Base-by-base conservation (phyloP, 1,140 invertebrate species). In the Hestina assimilis region DNA sequence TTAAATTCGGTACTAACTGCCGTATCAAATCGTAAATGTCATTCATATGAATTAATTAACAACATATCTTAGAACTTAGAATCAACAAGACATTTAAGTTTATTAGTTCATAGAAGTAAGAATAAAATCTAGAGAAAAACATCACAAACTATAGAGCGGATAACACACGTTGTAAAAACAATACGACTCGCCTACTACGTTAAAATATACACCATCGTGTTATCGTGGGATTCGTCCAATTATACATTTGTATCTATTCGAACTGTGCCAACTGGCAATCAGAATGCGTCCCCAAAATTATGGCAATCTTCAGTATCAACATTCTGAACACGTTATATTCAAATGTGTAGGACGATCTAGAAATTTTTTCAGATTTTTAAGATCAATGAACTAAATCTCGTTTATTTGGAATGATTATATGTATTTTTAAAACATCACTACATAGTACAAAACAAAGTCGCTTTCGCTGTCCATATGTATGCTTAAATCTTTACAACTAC, bases 201-300 rank as follows among this genome's bases (percentile, higher is more conserved):
- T 41, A 55, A 55, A 45, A 33, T 28, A 46, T 35, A 46, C 20
- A 19, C 20, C 15, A 29, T 31, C 14, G 9, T 29, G 29, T 15
- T 12, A 47, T 31, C 29, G 5, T 17, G 19, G 33, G 19, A 23
- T 23, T 35, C 20, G 17, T 35, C 29, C 46, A 48, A 35, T 55
- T 47, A 46, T 54, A 54, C 20, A 55, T 47, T 12, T 40, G 20
- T 31, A 35, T 31, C 38, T n/a, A 56, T 55, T 42, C 51, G 48
- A 26, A 45, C 45, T 26, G 70, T 81, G 76, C 80, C 78, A 83
- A 80, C 72, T 81, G 77, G 80, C 78, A 83, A 64, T 62, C 63
- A 56, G 12, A 55, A 45, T 55, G 60, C 55, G 65, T 68, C 62
- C 64, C 52, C 46, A 53, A 70, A 73, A 58, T 65, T 63, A 63